These are phyloP conservation scores for Dasypogon diadema DNA, from an alignment of 2,888 invertebrate species.

Conservation along the genomic window DNA sequence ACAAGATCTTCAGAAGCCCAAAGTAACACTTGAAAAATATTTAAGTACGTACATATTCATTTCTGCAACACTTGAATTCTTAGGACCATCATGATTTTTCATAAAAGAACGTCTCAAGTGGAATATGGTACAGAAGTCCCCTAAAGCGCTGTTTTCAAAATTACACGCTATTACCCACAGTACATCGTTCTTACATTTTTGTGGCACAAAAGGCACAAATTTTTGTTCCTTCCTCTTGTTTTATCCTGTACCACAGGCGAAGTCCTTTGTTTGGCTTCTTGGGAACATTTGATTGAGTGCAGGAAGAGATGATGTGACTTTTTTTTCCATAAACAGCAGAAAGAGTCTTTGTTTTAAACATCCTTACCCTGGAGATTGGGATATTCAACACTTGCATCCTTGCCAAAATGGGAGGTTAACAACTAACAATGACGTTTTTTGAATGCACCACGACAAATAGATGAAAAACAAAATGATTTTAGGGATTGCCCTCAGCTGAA, in stretches of 20 bases:
- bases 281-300: constrained; percentile 52
- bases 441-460: constrained; percentile 23
- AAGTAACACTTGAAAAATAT: constrained; percentile 35
- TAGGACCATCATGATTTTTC: constrained; percentile 37
- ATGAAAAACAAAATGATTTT: constrained; percentile 40
- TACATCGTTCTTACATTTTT: constrained; percentile 48
- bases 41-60: constrained; percentile 38
- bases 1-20: neutral
- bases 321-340: constrained; percentile 31
- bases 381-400: constrained; percentile 51
- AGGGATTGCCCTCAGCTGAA: constrained; percentile 43
- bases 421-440: constrained; percentile 42
- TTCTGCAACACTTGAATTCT: constrained; percentile 34
- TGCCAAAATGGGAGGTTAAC: constrained; percentile 50
- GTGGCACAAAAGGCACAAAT: constrained; percentile 51
- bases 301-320: constrained; percentile 46
- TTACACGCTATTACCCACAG: constrained; percentile 55
- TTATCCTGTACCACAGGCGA: constrained; percentile 45
- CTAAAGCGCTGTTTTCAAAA: constrained; percentile 55
- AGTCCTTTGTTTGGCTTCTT: constrained; percentile 42
- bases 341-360: constrained; percentile 45
- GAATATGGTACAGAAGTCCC: constrained; percentile 54
- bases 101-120: constrained; percentile 57
- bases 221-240: constrained; percentile 50
- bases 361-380: constrained; percentile 26